phyloP scores from a whole-genome alignment of 2,113 vertebrate species.

The Echinops telfairi region DNA sequence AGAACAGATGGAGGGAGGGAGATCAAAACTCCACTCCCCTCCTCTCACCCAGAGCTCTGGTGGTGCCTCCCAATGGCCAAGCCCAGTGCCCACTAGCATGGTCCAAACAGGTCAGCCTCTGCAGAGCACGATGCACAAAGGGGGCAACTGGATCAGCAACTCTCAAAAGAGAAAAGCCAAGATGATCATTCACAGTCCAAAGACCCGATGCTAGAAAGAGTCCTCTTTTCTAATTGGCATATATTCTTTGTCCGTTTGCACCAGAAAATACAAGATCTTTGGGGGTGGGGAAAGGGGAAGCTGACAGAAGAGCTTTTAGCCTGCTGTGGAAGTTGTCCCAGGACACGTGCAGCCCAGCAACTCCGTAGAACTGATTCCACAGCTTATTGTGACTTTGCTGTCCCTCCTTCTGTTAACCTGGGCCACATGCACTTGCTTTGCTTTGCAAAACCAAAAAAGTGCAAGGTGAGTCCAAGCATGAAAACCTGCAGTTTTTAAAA shows the following conservation, averaged over 20 bases:
- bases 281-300: background rate
- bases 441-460: background rate
- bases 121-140: no score
- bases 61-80: background rate
- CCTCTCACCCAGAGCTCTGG: background rate
- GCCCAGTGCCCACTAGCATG: background rate
- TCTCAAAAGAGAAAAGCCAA: background rate
- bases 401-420: background rate
- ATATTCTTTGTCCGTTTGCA: background rate
- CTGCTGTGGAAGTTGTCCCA: background rate
- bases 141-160: background rate
- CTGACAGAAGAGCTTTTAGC: background rate
- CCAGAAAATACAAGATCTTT: background rate
- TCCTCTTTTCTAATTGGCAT: background rate
- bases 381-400: background rate
- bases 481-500: background rate
- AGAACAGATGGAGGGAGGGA: background rate
- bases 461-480: background rate
- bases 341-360: conserved; percentile 3
- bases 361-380: background rate
- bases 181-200: background rate
- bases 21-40: background rate
- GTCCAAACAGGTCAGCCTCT: background rate
- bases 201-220: background rate
- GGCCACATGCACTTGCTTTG: background rate